Evolutionary conservation across 1,140 invertebrate genomes (phyloP).

Genomic region (Leptopilina clavipes): DNA sequence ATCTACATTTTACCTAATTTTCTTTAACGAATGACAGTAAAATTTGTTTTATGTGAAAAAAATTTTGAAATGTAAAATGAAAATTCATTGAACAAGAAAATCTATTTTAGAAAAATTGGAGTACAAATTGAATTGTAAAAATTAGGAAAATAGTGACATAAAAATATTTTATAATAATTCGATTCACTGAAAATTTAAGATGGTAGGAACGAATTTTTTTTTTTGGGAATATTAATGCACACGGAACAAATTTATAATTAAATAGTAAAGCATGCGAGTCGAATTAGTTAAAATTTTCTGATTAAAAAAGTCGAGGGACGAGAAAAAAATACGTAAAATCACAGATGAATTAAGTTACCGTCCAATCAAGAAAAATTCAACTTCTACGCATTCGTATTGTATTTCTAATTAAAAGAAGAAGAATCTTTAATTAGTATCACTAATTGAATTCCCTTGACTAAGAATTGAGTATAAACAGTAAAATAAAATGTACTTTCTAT

Average conservation of each 20-base stretch:
- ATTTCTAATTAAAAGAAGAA: neutral
- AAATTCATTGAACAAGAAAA: no score
- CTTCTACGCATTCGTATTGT: neutral
- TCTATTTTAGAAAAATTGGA: no score
- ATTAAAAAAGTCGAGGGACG: neutral
- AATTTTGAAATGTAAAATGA: no score
- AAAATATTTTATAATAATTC: no score
- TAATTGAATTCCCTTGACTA: conserved; percentile 11
- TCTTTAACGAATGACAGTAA: no score
- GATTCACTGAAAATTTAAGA: no score
- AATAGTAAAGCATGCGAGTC: conserved; percentile 1
- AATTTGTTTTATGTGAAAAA: no score
- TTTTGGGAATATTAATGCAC: no score
- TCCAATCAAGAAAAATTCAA: neutral
- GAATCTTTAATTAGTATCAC: neutral
- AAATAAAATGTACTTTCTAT: conserved; percentile 13
- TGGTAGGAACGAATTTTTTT: no score
- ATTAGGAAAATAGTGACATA: no score
- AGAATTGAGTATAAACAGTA: neutral
- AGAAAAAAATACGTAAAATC: conserved; percentile 25
- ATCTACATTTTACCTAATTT: no score
- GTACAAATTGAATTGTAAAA: no score
- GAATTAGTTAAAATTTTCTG: neutral
- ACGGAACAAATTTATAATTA: neutral
- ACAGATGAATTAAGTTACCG: conserved; percentile 10